Percentiles rank a stretch among this genome's conserved stretches.
phyloP scores from a whole-genome alignment of 1,140 invertebrate genomes.

The Drosophila sproati region DNA sequence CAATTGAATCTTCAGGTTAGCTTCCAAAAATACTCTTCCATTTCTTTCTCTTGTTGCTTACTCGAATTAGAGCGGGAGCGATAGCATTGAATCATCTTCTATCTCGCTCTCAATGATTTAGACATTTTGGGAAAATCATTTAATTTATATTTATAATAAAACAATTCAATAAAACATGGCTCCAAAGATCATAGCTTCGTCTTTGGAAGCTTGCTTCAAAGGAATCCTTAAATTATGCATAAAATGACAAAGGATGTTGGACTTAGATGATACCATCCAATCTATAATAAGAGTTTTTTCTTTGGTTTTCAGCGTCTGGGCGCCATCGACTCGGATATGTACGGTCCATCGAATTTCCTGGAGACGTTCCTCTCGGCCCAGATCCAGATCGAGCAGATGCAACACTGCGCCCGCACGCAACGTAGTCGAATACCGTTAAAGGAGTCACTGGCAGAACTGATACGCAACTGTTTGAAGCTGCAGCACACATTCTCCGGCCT shows the following conservation, averaged over 20 bases:
- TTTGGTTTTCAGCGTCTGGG: slow-evolving; percentile 86
- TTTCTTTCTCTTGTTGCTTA: too few species aligned
- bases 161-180: too few species aligned
- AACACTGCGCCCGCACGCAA: slow-evolving; percentile 71
- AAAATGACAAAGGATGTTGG: too few species aligned
- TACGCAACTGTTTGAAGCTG: slow-evolving; percentile 90
- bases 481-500: slow-evolving; percentile 94
- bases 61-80: not conserved
- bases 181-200: too few species aligned
- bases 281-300: not conserved
- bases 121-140: too few species aligned
- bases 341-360: slow-evolving; percentile 94
- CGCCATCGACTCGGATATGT: slow-evolving; percentile 93
- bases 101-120: too few species aligned
- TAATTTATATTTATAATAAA: too few species aligned
- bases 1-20: slow-evolving; percentile 88
- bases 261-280: too few species aligned
- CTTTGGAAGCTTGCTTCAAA: too few species aligned
- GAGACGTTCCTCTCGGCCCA: slow-evolving; percentile 91
- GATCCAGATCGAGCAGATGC: slow-evolving; percentile 85
- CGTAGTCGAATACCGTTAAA: slow-evolving; percentile 75
- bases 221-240: too few species aligned
- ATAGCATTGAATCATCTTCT: too few species aligned
- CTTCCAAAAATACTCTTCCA: not conserved
- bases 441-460: slow-evolving; percentile 85